Base-by-base conservation (phyloP, 2,113 vertebrate genomes). In the Fulica atra region DNA sequence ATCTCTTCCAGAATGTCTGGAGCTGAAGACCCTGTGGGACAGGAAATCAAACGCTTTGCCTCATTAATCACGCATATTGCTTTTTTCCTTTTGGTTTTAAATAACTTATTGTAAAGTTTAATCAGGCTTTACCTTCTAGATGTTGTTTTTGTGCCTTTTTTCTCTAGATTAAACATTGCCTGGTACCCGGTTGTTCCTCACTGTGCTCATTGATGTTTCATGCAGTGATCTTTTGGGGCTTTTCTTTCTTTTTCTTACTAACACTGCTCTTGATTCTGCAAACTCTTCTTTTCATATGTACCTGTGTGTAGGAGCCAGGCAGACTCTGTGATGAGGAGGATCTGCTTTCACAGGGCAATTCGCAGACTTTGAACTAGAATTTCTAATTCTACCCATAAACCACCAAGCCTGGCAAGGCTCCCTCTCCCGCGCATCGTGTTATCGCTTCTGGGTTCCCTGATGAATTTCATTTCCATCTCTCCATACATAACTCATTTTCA, bases 151-250 rank as follows among this genome's bases (percentile, higher is more conserved):
- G 26, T 94, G 60, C 44, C 35, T 73, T 91, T 83, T 80, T 85
- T 66, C 69, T 57, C 50, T 36, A 66, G 65, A 88, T 77, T 86
- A 95, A 95, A 95, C 76, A 50, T 65, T 74, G 57, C 36, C n/a
- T 92, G 33, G 33, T 81, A 81, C 44, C 86, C 61, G 20, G 15
- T 61, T 71, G 28, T 86, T 96, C 82, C 86, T 81, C 3, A 0
- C 76, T 92, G 8, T 68, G 57, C 65, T 83, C 86, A 86, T 84
- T 90, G 77, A 95, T 81, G 65, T 88, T 94, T 83, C 86, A 71
- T 53, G 60, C 61, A 64, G 74, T 44, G 51, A 81, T 86, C 78
- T 84, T 95, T n/a, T 35, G 81, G 59, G 1, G 0, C 2, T 38
- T 53, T 51, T 54, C 25, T 20, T 73, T 10, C 5, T 36, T 51